These are phyloP conservation scores for Malthinus flaveolus DNA, from an alignment of 2,888 invertebrate species.

Conservation along the genomic window DNA sequence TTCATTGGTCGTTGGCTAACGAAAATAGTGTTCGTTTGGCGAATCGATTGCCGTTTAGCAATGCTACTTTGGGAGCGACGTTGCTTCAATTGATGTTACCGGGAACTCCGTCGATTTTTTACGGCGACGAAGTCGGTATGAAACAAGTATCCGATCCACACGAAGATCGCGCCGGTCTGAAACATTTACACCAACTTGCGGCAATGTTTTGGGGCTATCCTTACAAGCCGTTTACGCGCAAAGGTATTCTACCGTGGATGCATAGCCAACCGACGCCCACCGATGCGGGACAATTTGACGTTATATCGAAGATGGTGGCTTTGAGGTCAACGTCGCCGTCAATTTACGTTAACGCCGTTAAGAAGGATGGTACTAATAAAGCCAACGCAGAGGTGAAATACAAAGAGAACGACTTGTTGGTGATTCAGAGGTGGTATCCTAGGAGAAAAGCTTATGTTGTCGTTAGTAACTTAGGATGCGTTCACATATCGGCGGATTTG, in stretches of 20 bases:
- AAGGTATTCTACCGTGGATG: constrained; percentile 66
- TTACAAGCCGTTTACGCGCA: constrained; percentile 55
- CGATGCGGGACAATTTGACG: constrained; percentile 59
- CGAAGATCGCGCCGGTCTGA: constrained; percentile 62
- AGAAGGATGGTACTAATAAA: constrained; percentile 64
- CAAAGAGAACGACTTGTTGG: constrained; percentile 63
- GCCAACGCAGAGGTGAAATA: constrained; percentile 72
- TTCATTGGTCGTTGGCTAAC: constrained; percentile 78
- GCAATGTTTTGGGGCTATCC: constrained; percentile 67
- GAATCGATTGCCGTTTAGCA: constrained; percentile 58
- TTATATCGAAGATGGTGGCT: constrained; percentile 63
- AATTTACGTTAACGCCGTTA: constrained; percentile 72
- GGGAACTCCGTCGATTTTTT: constrained; percentile 85
- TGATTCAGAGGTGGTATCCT: constrained; percentile 80
- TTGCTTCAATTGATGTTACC: constrained; percentile 82
- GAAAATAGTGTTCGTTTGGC: constrained; percentile 65
- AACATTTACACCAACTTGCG: constrained; percentile 68
- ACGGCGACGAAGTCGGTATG: constrained; percentile 88
- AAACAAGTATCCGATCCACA: constrained; percentile 61
- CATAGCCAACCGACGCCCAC: constrained; percentile 59
- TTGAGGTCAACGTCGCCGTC: constrained; percentile 68
- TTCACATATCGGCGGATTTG: constrained; percentile 67
- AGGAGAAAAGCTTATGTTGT: constrained; percentile 76
- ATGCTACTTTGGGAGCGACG: constrained; percentile 69
- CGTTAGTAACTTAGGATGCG: constrained; percentile 71